phyloP scores from a whole-genome alignment of 2,797 vertebrate species.

The Acrossocheilus wenchowensis region DNA sequence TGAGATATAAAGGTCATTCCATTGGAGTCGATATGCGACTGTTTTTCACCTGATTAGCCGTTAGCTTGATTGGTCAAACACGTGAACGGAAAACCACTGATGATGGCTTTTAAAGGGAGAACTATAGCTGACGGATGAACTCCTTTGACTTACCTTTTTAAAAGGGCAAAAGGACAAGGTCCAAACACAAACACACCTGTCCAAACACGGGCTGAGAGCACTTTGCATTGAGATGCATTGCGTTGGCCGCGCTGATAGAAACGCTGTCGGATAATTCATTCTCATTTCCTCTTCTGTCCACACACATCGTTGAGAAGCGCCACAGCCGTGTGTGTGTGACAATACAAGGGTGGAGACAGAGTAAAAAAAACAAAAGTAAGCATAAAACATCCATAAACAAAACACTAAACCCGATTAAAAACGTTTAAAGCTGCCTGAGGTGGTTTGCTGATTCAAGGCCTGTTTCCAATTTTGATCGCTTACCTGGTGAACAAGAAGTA shows the following conservation, averaged over 20 bases:
- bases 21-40: not conserved
- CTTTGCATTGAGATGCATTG: slow-evolving; percentile 12
- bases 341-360: not conserved
- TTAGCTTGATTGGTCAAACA: slow-evolving; percentile 54
- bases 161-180: slow-evolving; percentile 40
- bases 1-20: slow-evolving; percentile 13
- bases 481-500: not conserved
- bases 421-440: not conserved
- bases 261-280: slow-evolving; percentile 15
- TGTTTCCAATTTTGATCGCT: not conserved
- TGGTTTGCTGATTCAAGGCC: not conserved
- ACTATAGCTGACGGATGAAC: slow-evolving; percentile 51
- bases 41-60: slow-evolving; percentile 47
- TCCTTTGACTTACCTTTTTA: slow-evolving; percentile 43
- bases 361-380: not conserved
- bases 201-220: slow-evolving; percentile 69
- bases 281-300: slow-evolving; percentile 43
- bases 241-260: not conserved
- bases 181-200: slow-evolving; percentile 73
- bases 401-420: not conserved
- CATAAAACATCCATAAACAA: not conserved
- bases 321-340: not conserved
- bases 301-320: slow-evolving; percentile 2
- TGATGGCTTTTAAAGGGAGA: slow-evolving; percentile 51
- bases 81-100: slow-evolving; percentile 50